These are phyloP conservation scores for Gonatopus flavifemur DNA, from an alignment of 1,140 invertebrate genomes.

Conservation along the genomic window DNA sequence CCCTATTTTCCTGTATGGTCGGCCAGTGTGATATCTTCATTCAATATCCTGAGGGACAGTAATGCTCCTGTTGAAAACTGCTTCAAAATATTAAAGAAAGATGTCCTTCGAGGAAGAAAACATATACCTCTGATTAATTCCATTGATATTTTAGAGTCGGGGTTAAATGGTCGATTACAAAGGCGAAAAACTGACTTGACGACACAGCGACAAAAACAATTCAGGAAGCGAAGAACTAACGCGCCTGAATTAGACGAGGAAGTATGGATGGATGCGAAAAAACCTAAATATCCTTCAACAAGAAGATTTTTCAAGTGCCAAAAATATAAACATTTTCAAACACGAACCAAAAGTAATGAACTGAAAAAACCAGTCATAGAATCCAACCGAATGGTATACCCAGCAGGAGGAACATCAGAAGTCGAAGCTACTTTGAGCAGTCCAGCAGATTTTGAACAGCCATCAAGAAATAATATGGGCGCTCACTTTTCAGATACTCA, in stretches of 20 bases:
- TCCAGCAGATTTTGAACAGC: no score
- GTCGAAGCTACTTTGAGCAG: no score
- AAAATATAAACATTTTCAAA: background rate
- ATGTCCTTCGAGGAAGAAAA: background rate
- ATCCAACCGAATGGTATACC: no score
- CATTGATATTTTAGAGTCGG: background rate
- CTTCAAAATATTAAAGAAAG: no score
- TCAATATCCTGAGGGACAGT: background rate
- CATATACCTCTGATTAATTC: background rate
- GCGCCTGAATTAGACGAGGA: background rate
- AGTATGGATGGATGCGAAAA: background rate
- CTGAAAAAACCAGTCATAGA: no score
- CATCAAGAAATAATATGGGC: no score
- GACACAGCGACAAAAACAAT: background rate
- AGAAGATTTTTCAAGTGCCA: background rate
- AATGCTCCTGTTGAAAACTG: background rate
- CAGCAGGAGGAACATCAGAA: no score
- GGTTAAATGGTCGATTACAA: background rate
- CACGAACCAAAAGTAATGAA: no score
- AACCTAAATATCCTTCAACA: background rate
- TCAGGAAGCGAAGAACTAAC: background rate
- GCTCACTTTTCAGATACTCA: no score
- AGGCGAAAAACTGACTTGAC: background rate
- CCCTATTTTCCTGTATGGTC: background rate
- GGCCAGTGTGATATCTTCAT: background rate